Conservation (phyloP, 2,797 vertebrate species). For the Danio aesculapii region DNA sequence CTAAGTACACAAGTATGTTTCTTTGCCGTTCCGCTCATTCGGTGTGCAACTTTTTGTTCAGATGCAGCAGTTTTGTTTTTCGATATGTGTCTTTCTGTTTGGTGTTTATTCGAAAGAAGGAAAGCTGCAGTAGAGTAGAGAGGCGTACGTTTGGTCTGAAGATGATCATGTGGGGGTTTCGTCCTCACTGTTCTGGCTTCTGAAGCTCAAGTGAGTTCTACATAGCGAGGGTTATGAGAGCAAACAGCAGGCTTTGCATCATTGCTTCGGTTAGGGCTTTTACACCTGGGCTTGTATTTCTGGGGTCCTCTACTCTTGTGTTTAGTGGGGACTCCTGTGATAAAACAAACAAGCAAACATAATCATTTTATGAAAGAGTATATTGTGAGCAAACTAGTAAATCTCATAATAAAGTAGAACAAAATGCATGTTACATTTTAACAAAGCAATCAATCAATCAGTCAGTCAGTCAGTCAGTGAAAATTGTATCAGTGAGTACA, state of each 20-base stretch:
- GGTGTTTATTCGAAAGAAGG: slow-evolving; percentile 43
- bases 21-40: slow-evolving; percentile 53
- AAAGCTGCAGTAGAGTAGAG: slow-evolving; percentile 67
- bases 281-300: neutral
- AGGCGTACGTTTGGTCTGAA: slow-evolving; percentile 50
- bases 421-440: no score
- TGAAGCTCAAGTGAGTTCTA: slow-evolving; percentile 37
- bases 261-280: slow-evolving; percentile 1
- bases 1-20: slow-evolving; percentile 32
- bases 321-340: neutral
- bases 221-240: slow-evolving; percentile 35
- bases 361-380: neutral
- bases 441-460: no score
- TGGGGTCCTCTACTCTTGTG: slow-evolving; percentile 13
- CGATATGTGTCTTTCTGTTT: slow-evolving; percentile 63
- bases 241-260: slow-evolving; percentile 36
- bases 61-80: slow-evolving; percentile 64
- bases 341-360: neutral
- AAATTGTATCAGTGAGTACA: no score
- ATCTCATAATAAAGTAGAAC: neutral
- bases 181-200: slow-evolving; percentile 12
- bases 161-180: slow-evolving; percentile 44
- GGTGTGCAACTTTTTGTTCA: slow-evolving; percentile 1
- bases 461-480: no score
- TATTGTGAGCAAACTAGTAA: neutral